Conservation (phyloP, 53 echinoderm and acorn worm genomes). For the Henricia sp. region DNA sequence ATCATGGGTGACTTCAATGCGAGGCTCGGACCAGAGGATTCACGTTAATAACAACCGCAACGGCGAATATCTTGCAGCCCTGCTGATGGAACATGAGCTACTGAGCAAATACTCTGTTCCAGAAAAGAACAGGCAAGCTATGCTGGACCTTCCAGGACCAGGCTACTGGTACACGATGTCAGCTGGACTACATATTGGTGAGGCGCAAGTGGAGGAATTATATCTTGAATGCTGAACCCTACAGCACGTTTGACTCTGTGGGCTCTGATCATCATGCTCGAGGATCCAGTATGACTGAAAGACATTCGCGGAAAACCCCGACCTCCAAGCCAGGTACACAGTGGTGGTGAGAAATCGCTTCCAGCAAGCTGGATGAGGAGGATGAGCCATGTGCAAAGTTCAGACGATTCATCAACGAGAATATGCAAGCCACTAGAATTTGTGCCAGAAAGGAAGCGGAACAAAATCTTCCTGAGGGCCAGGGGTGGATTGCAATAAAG, state of each 20-base stretch:
- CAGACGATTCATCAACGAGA: conserved; percentile 23
- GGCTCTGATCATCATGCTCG: conserved; percentile 17
- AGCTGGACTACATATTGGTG: conserved; percentile 52
- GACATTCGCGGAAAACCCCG: conserved; percentile 13
- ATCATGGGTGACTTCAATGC: background rate
- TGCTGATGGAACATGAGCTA: background rate
- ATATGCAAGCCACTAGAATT: no score
- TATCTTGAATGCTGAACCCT: conserved; percentile 39
- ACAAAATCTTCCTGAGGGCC: no score
- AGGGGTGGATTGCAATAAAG: no score
- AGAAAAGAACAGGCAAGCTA: no score
- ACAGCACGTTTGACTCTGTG: conserved; percentile 35
- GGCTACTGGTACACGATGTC: background rate
- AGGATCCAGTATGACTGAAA: conserved; percentile 10
- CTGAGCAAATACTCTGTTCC: no score
- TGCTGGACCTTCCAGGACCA: background rate
- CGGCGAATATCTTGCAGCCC: background rate
- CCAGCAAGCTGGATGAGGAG: conserved; percentile 18
- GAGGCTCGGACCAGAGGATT: background rate
- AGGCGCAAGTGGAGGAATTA: conserved; percentile 42
- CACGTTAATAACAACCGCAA: background rate
- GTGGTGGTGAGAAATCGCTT: conserved; percentile 14
- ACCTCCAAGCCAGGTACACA: conserved; percentile 15
- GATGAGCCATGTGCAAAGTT: background rate
- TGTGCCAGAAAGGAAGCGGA: no score